Evolutionary conservation across 2,113 vertebrate genomes (phyloP), one percentile per base, ranked within the genome.

Genomic region (Platysteira castanea): DNA sequence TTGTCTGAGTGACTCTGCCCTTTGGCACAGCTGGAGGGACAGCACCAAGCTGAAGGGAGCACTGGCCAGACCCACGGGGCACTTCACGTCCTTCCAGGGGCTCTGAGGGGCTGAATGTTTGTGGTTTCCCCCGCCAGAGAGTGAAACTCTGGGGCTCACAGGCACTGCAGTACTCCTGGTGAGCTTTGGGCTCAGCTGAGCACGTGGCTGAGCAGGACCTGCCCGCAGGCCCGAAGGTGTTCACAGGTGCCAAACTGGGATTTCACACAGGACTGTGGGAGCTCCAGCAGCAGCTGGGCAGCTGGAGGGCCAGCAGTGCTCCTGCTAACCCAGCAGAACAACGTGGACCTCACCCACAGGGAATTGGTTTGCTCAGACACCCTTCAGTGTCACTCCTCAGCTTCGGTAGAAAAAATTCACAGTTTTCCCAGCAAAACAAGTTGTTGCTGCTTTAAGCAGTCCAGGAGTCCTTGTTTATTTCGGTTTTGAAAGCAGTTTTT

Each of bases 271-370:
- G 9, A 8, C 2, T n/a, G 8, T 20, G 14, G 42, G 35, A 50
- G 28, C 64, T 74, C 0, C 46, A 28, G 10, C 5, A 90, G 56
- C 47, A 37, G 14, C 56, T 70, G 22, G 39, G 31, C 35, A 80
- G 60, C 15, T 42, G 1, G 2, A 46, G 22, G n/a, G 50, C 33
- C 37, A 24, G 59, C 26, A 54, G 22, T 11, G 33, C 8, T 81
- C 27, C 54, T 73, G 44, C 35, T 23, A 7, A 14, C 19, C 22
- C 70, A 56, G 23, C 13, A 42, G 30, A 33, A 19, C 30, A 31
- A 5, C 3, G 0, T 9, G 33, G 10, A 4, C 28, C 39, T 56
- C 23, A 39, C 60, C 23, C n/a, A 15, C 33, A 4, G 2, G 3
- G 4, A 39, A 15, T 3, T 14, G 27, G 3, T 70, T 37, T 81